Percentiles rank a stretch among this genome's conserved stretches.
Evolutionary conservation across 2,888 invertebrate species (phyloP).

Genomic region (Eretmocerus hayati): DNA sequence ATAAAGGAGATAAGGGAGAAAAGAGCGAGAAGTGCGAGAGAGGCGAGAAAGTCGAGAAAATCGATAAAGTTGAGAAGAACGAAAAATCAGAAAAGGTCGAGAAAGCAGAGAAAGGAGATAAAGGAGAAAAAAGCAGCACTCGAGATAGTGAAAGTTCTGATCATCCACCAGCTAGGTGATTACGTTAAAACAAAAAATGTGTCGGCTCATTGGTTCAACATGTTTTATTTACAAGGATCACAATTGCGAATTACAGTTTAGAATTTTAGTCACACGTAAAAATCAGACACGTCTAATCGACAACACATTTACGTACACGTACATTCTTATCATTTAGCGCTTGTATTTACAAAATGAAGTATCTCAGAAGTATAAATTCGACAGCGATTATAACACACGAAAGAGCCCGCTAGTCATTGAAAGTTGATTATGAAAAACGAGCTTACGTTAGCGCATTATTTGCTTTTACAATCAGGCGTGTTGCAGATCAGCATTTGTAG

Average conservation of each 20-base stretch:
- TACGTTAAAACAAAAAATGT: constrained; percentile 41
- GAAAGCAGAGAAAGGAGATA: constrained; percentile 17
- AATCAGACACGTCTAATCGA: constrained; percentile 11
- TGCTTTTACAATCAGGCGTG: too few relatives aligned
- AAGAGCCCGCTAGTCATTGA: too few relatives aligned
- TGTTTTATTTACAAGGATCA: constrained; percentile 31
- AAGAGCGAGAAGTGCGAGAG: too few relatives aligned
- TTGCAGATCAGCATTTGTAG: too few relatives aligned
- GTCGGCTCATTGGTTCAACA: constrained; percentile 32
- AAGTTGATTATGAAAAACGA: too few relatives aligned
- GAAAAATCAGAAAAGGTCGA: constrained; percentile 11
- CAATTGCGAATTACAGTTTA: constrained; percentile 22
- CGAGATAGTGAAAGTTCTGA: constrained; percentile 55
- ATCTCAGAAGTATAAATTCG: too few relatives aligned
- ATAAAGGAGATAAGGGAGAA: constrained; percentile 12
- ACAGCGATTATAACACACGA: too few relatives aligned
- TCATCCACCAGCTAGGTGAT: constrained; percentile 53
- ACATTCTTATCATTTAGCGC: too few relatives aligned
- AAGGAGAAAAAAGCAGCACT: too few relatives aligned
- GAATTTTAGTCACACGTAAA: constrained; percentile 16
- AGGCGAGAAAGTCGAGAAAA: constrained; percentile 45
- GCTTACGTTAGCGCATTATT: too few relatives aligned
- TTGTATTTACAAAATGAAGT: too few relatives aligned
- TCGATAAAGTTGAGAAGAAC: constrained; percentile 40
- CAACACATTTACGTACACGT: constrained; percentile 19